Percentiles rank a stretch among this genome's conserved stretches.
phyloP scores from a whole-genome alignment of 1,140 invertebrate genomes.

The Drosophila equinoxialis region DNA sequence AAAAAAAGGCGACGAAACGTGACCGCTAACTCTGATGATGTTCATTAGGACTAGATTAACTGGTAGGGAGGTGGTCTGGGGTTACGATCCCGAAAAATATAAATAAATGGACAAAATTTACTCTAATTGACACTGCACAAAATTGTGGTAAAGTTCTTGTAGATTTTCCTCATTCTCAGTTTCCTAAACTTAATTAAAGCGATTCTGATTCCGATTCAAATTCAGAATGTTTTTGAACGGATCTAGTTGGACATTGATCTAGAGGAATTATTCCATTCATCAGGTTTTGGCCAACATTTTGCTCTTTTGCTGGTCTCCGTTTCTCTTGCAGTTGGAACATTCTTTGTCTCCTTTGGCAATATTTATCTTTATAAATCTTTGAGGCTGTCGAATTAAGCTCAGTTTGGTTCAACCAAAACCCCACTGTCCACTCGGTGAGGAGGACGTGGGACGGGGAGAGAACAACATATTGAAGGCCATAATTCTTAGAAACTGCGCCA shows the following conservation, averaged over 20 bases:
- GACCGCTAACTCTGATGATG: constrained; percentile 23
- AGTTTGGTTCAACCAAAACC: background rate
- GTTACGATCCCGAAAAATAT: constrained; percentile 27
- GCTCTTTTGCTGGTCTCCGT: constrained; percentile 7
- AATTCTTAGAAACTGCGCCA: constrained; percentile 61
- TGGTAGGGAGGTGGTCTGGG: background rate
- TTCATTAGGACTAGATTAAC: constrained; percentile 46
- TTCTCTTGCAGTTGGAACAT: background rate
- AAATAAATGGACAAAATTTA: background rate
- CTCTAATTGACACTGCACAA: too few species aligned
- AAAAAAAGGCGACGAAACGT: constrained; percentile 7
- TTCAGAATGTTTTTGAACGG: too few species aligned
- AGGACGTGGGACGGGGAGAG: background rate
- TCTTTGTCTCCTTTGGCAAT: constrained; percentile 1
- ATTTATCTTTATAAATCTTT: constrained; percentile 61
- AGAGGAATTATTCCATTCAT: constrained; percentile 19
- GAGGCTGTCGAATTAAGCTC: constrained; percentile 64
- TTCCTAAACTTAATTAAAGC: too few species aligned
- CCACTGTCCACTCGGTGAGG: too few species aligned
- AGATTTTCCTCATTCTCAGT: too few species aligned
- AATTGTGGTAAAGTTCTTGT: too few species aligned
- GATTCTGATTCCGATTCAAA: too few species aligned
- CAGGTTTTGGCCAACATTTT: constrained; percentile 23
- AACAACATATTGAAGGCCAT: constrained; percentile 55
- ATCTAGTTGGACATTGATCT: background rate